Base-by-base conservation (phyloP, 2,888 invertebrate genomes). In the Cephus pygmeus region DNA sequence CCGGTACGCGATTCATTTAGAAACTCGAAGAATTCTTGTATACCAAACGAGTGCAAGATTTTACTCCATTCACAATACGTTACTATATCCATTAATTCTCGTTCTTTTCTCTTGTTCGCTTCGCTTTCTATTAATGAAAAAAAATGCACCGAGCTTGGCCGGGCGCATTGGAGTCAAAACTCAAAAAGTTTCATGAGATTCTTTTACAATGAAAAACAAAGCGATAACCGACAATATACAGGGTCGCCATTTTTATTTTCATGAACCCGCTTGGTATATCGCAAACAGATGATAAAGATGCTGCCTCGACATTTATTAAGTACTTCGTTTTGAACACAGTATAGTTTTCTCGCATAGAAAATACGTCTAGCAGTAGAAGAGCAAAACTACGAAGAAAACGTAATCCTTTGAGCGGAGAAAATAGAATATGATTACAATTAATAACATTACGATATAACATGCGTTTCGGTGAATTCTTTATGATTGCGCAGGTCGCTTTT, bases 291-390 rank as follows among this genome's bases (percentile, higher is more conserved):
- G 12, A 34, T 4, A 34, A 30, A n/a, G 34, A 30, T 74, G 23
- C 36, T 74, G n/a, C 73, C 78, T 75, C 75, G 76, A 80, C 76
- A 78, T 73, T 75, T 69, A 75, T 75, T 76, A 74, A 69, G 75
- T 82, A 78, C 77, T 81, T 83, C 79, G 69, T 81, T 56, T 83
- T 87, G 87, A 88, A 88, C 87, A 87, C 87, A 85, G 81, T 85
- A 82, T 76, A 83, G 82, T 84, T 86, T 82, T 78, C 79, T 82
- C 79, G 82, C 82, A 78, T 85, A 85, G 81, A 85, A 84, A 84
- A 85, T 83, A 83, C 81, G 81, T 82, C 76, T 76, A 76, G 73
- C 56, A 76, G 75, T 73, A 78, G 76, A 76, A 40, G 69, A 34
- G 69, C 40, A 73, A 34, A 73, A 75, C 69, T 34, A 35, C 74